Conservation (phyloP, 2,888 invertebrate species). For the Xestia rhomboidea region DNA sequence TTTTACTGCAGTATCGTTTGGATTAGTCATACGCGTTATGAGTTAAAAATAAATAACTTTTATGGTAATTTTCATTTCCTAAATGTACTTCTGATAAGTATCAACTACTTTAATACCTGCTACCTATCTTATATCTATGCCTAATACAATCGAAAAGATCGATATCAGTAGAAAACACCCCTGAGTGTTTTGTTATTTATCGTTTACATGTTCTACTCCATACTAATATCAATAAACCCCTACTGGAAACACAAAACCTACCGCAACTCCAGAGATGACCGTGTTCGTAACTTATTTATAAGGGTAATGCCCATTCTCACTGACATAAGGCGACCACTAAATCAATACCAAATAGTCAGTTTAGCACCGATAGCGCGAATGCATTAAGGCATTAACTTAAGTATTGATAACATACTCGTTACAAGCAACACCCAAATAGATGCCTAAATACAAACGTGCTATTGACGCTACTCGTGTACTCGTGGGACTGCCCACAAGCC, state of each 20-base stretch:
- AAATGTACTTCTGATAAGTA: too few relatives aligned
- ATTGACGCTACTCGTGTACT: neutral
- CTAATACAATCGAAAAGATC: neutral
- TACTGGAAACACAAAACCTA: slow-evolving; percentile 11
- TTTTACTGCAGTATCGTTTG: too few relatives aligned
- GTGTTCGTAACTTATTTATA: neutral
- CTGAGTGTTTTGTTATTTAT: neutral
- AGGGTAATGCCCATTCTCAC: neutral
- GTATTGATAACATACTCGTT: neutral
- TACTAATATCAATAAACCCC: neutral
- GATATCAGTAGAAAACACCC: neutral
- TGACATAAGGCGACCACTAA: neutral
- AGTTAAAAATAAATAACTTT: too few relatives aligned
- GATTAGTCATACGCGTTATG: too few relatives aligned
- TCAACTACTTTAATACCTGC: too few relatives aligned
- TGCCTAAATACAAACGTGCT: neutral
- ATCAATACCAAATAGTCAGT: too few relatives aligned
- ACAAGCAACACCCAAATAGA: neutral
- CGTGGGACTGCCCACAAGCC: neutral
- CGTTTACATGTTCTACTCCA: neutral
- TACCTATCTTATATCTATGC: neutral
- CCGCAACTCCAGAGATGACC: neutral
- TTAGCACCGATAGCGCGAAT: too few relatives aligned
- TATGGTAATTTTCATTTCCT: too few relatives aligned
- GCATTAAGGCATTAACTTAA: neutral